Percentiles rank a stretch among this genome's conserved stretches.
phyloP scores from a whole-genome alignment of 23 tunicate genomes.

The Ciona savignyi region DNA sequence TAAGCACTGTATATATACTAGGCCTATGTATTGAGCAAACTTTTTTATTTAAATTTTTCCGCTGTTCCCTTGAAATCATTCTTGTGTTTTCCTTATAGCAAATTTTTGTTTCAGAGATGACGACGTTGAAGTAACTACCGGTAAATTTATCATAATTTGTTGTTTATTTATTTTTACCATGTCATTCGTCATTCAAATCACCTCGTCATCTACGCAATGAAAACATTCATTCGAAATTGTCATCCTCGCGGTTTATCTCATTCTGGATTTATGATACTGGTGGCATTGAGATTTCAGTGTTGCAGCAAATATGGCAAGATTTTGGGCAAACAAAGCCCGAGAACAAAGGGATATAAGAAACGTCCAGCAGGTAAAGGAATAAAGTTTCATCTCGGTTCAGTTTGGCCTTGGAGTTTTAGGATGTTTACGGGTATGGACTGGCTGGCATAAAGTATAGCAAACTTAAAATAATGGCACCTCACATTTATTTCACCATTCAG shows the following conservation, averaged over 20 bases:
- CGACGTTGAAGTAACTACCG: conserved; percentile 14
- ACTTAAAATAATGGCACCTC: too few relatives aligned
- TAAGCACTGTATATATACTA: too few relatives aligned
- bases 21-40: too few relatives aligned
- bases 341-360: conserved; percentile 30
- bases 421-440: too few relatives aligned
- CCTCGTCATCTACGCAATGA: background rate
- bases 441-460: background rate
- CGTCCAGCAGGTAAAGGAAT: conserved; percentile 29
- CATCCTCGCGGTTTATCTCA: background rate
- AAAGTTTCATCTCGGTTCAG: too few relatives aligned
- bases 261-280: background rate
- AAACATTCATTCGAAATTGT: too few relatives aligned
- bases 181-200: conserved; percentile 1
- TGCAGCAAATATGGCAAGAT: conserved; percentile 49
- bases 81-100: background rate
- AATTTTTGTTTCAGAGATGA: background rate
- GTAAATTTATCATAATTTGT: conserved; percentile 8
- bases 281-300: conserved; percentile 26
- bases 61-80: too few relatives aligned
- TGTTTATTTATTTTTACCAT: background rate
- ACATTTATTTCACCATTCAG: too few relatives aligned
- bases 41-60: too few relatives aligned
- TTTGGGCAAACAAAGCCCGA: conserved; percentile 57
- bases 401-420: too few relatives aligned